phyloP scores from a whole-genome alignment of 2,113 vertebrate species.

The Glareola pratincola region DNA sequence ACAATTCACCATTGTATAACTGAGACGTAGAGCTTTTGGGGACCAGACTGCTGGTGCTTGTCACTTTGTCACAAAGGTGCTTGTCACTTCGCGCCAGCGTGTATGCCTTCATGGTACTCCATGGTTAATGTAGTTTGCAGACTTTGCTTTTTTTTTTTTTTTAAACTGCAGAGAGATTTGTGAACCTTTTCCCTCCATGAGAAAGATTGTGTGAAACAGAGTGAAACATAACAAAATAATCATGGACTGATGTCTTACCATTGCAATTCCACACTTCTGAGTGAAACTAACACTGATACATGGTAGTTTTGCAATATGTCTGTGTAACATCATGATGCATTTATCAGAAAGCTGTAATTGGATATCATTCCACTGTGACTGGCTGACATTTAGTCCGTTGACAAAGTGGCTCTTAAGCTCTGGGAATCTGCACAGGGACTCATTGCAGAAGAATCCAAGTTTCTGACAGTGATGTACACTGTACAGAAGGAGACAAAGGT shows the following conservation, averaged over 20 bases:
- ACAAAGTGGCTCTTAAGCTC: background rate
- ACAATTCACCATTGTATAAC: background rate
- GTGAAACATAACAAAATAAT: background rate
- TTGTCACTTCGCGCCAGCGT: background rate
- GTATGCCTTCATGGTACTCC: background rate
- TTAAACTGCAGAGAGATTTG: background rate
- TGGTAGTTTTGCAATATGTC: background rate
- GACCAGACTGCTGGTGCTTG: background rate
- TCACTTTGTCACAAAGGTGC: background rate
- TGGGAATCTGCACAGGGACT: background rate
- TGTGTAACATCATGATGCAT: background rate
- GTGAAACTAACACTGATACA: background rate
- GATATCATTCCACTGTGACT: background rate
- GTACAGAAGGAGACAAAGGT: background rate
- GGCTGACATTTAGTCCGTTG: background rate
- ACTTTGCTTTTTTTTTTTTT: background rate
- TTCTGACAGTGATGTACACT: background rate
- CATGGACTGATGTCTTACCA: background rate
- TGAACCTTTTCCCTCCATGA: background rate
- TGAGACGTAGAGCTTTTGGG: background rate
- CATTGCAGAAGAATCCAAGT: background rate
- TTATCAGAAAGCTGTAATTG: background rate
- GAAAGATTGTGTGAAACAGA: background rate
- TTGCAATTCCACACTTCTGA: background rate
- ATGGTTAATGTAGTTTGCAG: background rate